Evolutionary conservation across 2,113 vertebrate genomes (phyloP), one percentile per base, ranked within the genome.

Genomic region (Sylvilagus bachmani): DNA sequence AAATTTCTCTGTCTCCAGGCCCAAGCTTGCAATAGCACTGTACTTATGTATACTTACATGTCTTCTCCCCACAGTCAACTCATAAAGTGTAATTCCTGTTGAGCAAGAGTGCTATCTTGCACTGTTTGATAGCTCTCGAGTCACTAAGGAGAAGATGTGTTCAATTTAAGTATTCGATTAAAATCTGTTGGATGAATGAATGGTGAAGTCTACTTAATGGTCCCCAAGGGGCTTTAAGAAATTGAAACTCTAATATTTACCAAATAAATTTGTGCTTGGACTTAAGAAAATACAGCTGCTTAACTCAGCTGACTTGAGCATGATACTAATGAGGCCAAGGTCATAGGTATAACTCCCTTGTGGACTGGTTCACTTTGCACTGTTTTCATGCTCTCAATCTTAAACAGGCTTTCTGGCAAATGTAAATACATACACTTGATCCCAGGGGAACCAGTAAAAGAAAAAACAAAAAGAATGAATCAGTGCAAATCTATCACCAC

Each of bases 241-340:
- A 81, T 85, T 89, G 58, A 74, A 91, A 93, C 36, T 71, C 21
- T n/a, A 2, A 38, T 94, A 91, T 90, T 94, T 94, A 95, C 71
- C 89, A 94, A 95, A 94, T 91, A 97, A 94, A 93, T 91, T 84
- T 80, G 55, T 69, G 21, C 82, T 95, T 61, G 31, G 21, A 90
- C 31, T 95, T 94, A 89, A 93, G 90, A 94, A 96, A 96, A 90
- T 19, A 94, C 67, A 96, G 71, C 87, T 96, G 91, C 77, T 89
- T 89, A 89, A 58, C 55, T 87, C 31, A 33, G 77, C 94, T 71
- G 73, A 78, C 67, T 78, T 93, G 92, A 93, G 25, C 11, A 25
- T 58, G 62, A 73, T 91, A 89, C 64, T 90, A 95, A 86, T 96
- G 89, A 95, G 79, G 79, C 82, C 86, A 71, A 94, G 93, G 95